Base-by-base conservation (phyloP, 1,140 invertebrate genomes). In the Bombus ignitus region DNA sequence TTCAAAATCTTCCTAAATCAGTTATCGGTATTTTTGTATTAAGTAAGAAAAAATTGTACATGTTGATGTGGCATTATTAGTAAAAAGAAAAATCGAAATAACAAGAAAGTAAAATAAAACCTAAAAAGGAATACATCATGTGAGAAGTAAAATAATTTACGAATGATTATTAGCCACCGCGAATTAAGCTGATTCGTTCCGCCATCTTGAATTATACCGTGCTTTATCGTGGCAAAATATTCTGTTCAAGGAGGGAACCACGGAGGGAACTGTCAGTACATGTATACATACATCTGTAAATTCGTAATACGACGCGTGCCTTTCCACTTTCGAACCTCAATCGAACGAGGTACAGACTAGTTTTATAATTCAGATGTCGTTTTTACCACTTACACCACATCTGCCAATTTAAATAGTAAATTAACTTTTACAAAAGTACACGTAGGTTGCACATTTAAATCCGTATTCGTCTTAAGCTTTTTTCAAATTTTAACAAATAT, bases 181-280 rank as follows among this genome's bases (percentile, higher is more conserved):
- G 32, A 80, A 39, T 72, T 47, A 15, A 71, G 25, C 28, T 53
- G 76, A 85, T 85, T 85, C 68, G 76, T 70, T 22, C 68, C 76
- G 68, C 83, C 83, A 85, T 85, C 57, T 85, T 85, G 83, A 79
- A 80, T 47, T 78, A 78, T 68, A 83, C 35, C 44, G 65, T 78
- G 32, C 65, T 57, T 12, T 59, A 71, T 59, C 76, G 39, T 85
- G 71, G 66, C 77, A 47, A 62, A 53, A 80, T 79, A 74, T 68
- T 68, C 42, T 68, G 47, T 53, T 81, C 18, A 44, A 68, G 57
- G 47, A 81, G 62, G 44, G 71, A 85, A 85, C 79, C 28, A 68
- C 68, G 57, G 37, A 81, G 47, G 44, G 71, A 85, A 85, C 79
- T 81, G 78, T 81, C 79, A 85, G 77, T 80, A 62, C 37, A 66